Conservation (phyloP, 2,888 invertebrate genomes). For the Dasysyrphus tricinctus region DNA sequence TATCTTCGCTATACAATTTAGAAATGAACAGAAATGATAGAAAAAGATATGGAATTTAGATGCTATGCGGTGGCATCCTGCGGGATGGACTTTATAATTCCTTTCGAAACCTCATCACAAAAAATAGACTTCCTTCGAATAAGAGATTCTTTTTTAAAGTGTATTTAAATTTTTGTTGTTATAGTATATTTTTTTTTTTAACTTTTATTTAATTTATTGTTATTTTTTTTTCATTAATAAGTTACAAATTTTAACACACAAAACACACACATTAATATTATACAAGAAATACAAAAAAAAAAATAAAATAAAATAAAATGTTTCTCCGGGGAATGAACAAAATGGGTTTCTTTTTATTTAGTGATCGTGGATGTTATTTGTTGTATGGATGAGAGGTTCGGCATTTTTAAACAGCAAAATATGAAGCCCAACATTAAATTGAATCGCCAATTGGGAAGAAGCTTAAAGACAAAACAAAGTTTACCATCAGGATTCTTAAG, state of each 20-base stretch:
- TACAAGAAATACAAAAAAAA: constrained; percentile 76
- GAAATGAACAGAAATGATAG: constrained; percentile 74
- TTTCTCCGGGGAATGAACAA: constrained; percentile 82
- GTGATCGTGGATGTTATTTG: no score
- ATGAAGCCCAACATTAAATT: no score
- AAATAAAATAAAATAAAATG: constrained; percentile 79
- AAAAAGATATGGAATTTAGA: constrained; percentile 55
- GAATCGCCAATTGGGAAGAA: no score
- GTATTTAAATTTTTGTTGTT: constrained; percentile 80
- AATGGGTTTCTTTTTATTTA: constrained; percentile 25
- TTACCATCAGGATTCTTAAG: no score
- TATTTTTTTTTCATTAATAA: constrained; percentile 73
- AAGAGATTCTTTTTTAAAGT: constrained; percentile 73
- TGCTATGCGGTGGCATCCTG: constrained; percentile 63
- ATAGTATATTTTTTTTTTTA: constrained; percentile 77
- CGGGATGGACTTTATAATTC: constrained; percentile 61
- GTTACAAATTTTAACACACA: constrained; percentile 77
- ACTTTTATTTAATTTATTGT: constrained; percentile 78
- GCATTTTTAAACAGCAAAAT: no score
- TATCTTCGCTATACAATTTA: constrained; percentile 54
- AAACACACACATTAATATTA: constrained; percentile 79
- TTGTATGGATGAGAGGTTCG: no score
- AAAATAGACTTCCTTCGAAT: constrained; percentile 70
- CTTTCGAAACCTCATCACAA: constrained; percentile 56
- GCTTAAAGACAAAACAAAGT: no score